These are phyloP conservation scores for Apamea crenata DNA, from an alignment of 2,888 invertebrate genomes.

Conservation along the genomic window DNA sequence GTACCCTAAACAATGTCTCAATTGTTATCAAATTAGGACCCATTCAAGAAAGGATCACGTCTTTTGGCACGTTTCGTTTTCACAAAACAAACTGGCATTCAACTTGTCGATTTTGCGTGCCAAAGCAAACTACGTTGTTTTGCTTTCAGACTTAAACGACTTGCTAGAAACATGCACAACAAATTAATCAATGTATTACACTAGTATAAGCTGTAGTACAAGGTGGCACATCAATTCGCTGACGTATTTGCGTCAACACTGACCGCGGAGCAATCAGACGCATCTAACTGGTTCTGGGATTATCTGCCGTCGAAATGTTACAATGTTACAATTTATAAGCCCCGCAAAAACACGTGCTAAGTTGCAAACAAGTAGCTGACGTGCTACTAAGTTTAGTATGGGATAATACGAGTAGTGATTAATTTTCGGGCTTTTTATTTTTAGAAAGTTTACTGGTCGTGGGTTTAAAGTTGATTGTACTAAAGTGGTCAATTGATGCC, in stretches of 20 bases:
- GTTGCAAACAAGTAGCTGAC: slow-evolving; percentile 40
- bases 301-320: slow-evolving; percentile 52
- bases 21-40: slow-evolving; percentile 15
- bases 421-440: slow-evolving; percentile 28
- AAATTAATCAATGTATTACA: slow-evolving; percentile 54
- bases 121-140: slow-evolving; percentile 38
- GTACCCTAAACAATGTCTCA: neutral
- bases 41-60: slow-evolving; percentile 19
- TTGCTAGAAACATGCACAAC: slow-evolving; percentile 23
- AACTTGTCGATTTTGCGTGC: slow-evolving; percentile 27
- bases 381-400: neutral
- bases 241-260: slow-evolving; percentile 64
- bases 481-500: slow-evolving; percentile 2
- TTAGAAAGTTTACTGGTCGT: slow-evolving; percentile 19
- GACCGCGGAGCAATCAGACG: slow-evolving; percentile 39
- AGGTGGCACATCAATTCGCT: slow-evolving; percentile 47
- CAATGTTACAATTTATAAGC: slow-evolving; percentile 49
- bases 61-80: slow-evolving; percentile 25
- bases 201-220: slow-evolving; percentile 41
- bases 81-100: slow-evolving; percentile 33
- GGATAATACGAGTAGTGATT: slow-evolving; percentile 27
- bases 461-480: neutral
- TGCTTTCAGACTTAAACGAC: slow-evolving; percentile 14
- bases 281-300: slow-evolving; percentile 58
- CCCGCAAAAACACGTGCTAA: slow-evolving; percentile 43